Conservation (phyloP, 2,113 vertebrate genomes). For the Siphamia tubifer region DNA sequence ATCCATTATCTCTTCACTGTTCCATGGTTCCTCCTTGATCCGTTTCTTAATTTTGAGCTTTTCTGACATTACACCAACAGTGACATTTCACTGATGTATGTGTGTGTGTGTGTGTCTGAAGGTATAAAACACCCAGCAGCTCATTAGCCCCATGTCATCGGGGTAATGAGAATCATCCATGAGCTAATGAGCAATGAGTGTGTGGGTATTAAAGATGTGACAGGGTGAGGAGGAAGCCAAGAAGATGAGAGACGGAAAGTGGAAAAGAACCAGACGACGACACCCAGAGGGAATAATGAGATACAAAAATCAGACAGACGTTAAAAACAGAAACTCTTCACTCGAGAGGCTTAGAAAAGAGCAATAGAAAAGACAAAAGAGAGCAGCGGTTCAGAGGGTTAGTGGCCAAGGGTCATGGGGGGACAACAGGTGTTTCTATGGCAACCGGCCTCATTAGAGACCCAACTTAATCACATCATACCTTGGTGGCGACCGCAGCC, state of each 20-base stretch:
- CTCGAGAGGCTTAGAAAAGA: not conserved
- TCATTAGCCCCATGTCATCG: slow-evolving; percentile 41
- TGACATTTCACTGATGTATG: slow-evolving; percentile 23
- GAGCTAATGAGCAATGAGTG: slow-evolving; percentile 50
- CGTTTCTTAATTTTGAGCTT: not conserved
- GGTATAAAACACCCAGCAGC: slow-evolving; percentile 34
- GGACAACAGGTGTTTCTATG: slow-evolving; percentile 24
- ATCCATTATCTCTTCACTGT: not conserved
- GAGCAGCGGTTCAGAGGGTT: slow-evolving; percentile 15
- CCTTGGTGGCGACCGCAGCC: slow-evolving; percentile 14
- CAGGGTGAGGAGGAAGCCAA: not conserved
- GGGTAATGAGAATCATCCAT: slow-evolving; percentile 57
- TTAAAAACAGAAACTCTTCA: slow-evolving; percentile 12
- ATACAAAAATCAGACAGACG: not conserved
- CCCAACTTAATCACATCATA: slow-evolving; percentile 32
- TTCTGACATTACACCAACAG: not conserved
- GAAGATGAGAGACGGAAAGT: not conserved
- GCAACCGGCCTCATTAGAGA: slow-evolving; percentile 43
- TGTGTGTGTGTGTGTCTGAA: slow-evolving; percentile 7
- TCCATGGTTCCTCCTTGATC: not conserved
- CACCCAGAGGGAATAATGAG: slow-evolving; percentile 28
- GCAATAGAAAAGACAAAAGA: not conserved
- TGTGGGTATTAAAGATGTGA: slow-evolving; percentile 29
- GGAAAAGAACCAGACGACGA: not conserved
- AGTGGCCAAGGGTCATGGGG: slow-evolving; percentile 1